A percentile compares a stretch with the other conserved stretches of the same genome.
phyloP scores from a whole-genome alignment of 2,888 invertebrate species.

The Acronicta psi region DNA sequence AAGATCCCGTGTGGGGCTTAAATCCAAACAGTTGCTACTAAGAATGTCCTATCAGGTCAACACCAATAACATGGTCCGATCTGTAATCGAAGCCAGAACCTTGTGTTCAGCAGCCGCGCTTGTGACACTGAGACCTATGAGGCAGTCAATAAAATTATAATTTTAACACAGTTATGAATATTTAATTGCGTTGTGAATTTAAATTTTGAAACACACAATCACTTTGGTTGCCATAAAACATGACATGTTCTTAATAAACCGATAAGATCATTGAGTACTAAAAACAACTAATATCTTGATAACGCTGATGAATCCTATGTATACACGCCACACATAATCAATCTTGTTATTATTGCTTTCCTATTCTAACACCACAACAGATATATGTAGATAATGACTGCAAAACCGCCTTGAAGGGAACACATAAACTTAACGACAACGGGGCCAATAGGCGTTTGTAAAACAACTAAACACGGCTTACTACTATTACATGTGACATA shows the following conservation, averaged over 20 bases:
- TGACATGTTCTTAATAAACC: too few species aligned
- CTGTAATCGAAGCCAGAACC: too few species aligned
- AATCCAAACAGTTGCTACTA: background rate
- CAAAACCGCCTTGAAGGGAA: constrained; percentile 44
- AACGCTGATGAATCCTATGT: constrained; percentile 8
- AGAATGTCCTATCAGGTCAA: too few species aligned
- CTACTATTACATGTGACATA: constrained; percentile 70
- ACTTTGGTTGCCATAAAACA: too few species aligned
- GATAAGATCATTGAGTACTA: too few species aligned
- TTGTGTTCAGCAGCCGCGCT: too few species aligned
- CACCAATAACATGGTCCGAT: too few species aligned
- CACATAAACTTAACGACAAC: constrained; percentile 76
- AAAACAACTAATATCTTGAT: constrained; percentile 14
- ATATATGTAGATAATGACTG: constrained; percentile 56
- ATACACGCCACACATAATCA: constrained; percentile 20
- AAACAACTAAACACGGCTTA: constrained; percentile 67
- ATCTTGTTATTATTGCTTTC: constrained; percentile 43
- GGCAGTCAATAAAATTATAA: background rate
- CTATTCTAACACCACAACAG: constrained; percentile 29
- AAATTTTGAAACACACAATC: background rate
- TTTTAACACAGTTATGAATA: background rate
- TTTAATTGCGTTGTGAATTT: background rate
- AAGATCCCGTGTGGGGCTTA: background rate
- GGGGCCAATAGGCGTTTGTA: constrained; percentile 73
- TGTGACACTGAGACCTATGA: background rate